Evolutionary conservation across 2,888 invertebrate species (phyloP).

Genomic region (Acrobasis repandana): DNA sequence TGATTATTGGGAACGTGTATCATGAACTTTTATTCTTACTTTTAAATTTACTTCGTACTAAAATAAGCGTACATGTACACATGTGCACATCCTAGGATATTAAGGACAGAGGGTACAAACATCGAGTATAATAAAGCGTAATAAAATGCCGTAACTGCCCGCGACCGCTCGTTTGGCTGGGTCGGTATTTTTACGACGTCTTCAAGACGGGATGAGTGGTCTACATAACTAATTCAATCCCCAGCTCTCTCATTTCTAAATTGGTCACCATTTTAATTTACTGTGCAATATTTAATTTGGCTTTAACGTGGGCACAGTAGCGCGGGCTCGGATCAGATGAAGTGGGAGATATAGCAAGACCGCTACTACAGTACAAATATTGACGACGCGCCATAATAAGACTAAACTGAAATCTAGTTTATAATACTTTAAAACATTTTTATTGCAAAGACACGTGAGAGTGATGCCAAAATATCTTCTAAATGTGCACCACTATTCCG

Average conservation of each 20-base stretch:
- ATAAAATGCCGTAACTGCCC: background rate
- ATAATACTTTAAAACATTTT: too few relatives aligned
- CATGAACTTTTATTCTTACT: too few relatives aligned
- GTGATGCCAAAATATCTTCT: too few relatives aligned
- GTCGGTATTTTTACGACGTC: background rate
- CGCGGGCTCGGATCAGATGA: background rate
- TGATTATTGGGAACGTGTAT: too few relatives aligned
- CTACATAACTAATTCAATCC: slow-evolving; percentile 2
- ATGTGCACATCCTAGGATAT: too few relatives aligned
- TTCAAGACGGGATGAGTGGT: slow-evolving; percentile 1
- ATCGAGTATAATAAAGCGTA: background rate
- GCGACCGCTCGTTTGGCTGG: background rate
- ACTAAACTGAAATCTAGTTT: too few relatives aligned
- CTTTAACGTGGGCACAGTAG: slow-evolving; percentile 11
- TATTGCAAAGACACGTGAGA: too few relatives aligned
- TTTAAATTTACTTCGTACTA: too few relatives aligned
- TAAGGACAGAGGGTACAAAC: background rate
- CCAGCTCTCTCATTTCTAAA: slow-evolving; percentile 9
- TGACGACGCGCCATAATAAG: too few relatives aligned
- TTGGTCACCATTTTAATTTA: slow-evolving; percentile 11
- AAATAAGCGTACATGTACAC: too few relatives aligned
- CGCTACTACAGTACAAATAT: too few relatives aligned
- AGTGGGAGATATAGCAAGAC: background rate
- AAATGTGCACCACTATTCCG: too few relatives aligned
- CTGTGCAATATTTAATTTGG: slow-evolving; percentile 15